Base-by-base conservation (phyloP, 1,140 invertebrate species). In the Diorhabda elongata region DNA sequence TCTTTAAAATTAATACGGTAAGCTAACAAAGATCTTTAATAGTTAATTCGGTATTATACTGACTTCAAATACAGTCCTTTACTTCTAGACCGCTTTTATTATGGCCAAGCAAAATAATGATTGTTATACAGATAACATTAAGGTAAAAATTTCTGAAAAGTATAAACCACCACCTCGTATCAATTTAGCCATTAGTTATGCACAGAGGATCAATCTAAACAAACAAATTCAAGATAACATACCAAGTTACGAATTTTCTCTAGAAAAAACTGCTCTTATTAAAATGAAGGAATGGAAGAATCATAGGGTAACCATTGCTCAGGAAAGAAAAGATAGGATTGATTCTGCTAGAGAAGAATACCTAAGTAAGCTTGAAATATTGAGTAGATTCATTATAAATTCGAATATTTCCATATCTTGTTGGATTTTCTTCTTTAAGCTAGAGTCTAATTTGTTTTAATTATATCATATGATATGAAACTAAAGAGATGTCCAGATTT, bases 71-170 rank as follows among this genome's bases (percentile, higher is more conserved):
- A 52, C 47, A 6, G 5, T 52, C 5, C 2, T 60, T 60, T 26
- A 9, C 7, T 60, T 60, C 3, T 42, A 3, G 58, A 60, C n/a
- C n/a, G 11, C 3, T 63, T 63, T 45, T 11, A 63, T 11, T 9
- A 67, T 67, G 65, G 42, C 65, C 44, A 67, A 47, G 42, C 65
- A 67, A 67, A 56, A 43, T 42, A 57, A 67, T 42, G 65, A 67
- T 11, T 67, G 57, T 44, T 91, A 88, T 73, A 90, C 93, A 87
- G 92, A 94, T 81, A 90, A 89, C 71, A 87, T 94, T 70, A 88
- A 91, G 68, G 92, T 95, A 58, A 94, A 94, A 85, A 94, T 95
- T 79, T 89, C 90, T 60, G 91, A 94, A 82, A 90, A 89, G 70
- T 94, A 92, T 75, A 91, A 92, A 81, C 89, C 91, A 67, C 92